Evolutionary conservation across 1,140 invertebrate genomes (phyloP).

Genomic region (Mizuhopecten yessoensis): DNA sequence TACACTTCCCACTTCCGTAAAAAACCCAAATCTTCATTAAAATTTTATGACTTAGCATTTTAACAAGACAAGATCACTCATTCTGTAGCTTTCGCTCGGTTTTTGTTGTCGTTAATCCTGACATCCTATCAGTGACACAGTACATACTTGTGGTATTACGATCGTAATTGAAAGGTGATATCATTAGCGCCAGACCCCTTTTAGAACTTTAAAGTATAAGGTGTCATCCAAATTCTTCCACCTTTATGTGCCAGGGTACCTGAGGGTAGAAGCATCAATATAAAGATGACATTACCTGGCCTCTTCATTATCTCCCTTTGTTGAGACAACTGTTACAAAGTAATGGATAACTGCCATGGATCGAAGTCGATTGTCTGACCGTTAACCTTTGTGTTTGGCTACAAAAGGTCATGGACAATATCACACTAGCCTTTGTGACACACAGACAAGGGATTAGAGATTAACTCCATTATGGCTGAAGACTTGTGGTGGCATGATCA

Average conservation of each 20-base stretch:
- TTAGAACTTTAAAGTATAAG: not conserved
- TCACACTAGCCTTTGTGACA: slow-evolving; percentile 36
- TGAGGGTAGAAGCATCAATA: not conserved
- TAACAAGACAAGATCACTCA: not conserved
- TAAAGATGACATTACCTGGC: slow-evolving; percentile 20
- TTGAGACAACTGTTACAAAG: slow-evolving; percentile 38
- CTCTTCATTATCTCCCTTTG: slow-evolving; percentile 15
- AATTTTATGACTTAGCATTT: slow-evolving; percentile 35
- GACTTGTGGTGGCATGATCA: too few relatives aligned
- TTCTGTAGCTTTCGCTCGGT: not conserved
- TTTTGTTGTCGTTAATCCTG: not conserved
- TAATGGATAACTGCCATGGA: not conserved
- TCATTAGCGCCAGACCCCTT: not conserved
- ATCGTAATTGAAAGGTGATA: slow-evolving; percentile 17
- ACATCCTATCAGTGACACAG: not conserved
- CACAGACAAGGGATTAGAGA: not conserved
- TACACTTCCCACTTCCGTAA: not conserved
- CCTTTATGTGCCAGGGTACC: not conserved
- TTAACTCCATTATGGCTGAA: not conserved
- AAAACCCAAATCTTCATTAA: slow-evolving; percentile 6
- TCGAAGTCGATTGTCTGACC: slow-evolving; percentile 10
- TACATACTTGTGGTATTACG: slow-evolving; percentile 12
- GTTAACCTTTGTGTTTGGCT: not conserved
- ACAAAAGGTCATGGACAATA: slow-evolving; percentile 12
- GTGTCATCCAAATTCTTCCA: not conserved